Conservation (phyloP, 2,113 vertebrate genomes). For the Dasypus novemcinctus region DNA sequence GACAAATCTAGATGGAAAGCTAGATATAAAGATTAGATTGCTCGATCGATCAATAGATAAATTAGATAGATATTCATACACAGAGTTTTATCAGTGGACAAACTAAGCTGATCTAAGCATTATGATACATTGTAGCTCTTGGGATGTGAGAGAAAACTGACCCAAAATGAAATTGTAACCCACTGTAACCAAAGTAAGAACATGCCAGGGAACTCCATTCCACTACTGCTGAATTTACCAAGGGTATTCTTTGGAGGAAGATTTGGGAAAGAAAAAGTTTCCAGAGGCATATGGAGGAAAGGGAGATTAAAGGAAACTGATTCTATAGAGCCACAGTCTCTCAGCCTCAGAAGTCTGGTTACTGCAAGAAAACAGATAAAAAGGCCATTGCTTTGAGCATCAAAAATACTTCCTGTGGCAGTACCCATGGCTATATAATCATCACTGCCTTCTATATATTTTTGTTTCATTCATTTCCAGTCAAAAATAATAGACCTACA, state of each 20-base stretch:
- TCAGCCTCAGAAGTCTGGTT: not conserved
- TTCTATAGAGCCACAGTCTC: not conserved
- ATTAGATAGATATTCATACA: not conserved
- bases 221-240: not conserved
- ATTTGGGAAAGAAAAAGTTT: not conserved
- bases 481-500: not conserved
- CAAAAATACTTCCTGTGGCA: not conserved
- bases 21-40: too few species aligned
- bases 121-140: not conserved
- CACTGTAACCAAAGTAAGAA: not conserved
- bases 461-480: not conserved
- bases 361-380: not conserved
- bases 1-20: too few species aligned
- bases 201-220: not conserved
- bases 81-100: not conserved
- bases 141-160: not conserved
- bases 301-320: not conserved
- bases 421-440: not conserved
- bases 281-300: not conserved
- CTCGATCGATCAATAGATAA: not conserved
- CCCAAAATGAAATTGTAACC: not conserved
- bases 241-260: not conserved
- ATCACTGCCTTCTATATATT: not conserved
- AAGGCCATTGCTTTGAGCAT: not conserved
- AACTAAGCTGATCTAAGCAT: not conserved